Percentiles rank a stretch among this genome's conserved stretches.
phyloP scores from a whole-genome alignment of 2,888 invertebrate genomes.

The Tetranychus piercei region DNA sequence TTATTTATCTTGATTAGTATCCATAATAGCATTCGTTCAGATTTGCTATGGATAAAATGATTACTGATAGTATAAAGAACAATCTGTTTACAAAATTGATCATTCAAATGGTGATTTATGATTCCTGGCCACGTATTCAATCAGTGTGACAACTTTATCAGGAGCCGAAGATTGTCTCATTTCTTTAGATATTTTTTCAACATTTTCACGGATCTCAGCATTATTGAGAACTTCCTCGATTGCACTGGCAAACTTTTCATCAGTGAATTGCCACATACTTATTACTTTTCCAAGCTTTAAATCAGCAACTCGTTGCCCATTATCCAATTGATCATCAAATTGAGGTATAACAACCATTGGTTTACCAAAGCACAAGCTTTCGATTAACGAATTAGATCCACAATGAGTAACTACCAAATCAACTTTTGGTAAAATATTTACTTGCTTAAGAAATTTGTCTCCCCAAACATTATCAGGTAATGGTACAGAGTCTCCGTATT shows the following conservation, averaged over 20 bases:
- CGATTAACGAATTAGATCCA: slow-evolving; percentile 16
- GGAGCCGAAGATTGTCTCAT: background rate
- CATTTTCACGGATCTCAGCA: background rate
- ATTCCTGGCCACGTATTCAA: background rate
- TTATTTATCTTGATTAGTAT: too few relatives aligned
- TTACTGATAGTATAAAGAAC: too few relatives aligned
- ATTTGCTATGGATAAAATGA: too few relatives aligned
- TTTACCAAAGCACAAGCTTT: slow-evolving; percentile 15
- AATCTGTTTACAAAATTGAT: background rate
- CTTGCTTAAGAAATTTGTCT: slow-evolving; percentile 13
- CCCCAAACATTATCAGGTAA: slow-evolving; percentile 21
- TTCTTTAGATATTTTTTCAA: background rate
- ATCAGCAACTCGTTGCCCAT: slow-evolving; percentile 16
- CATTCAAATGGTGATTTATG: background rate
- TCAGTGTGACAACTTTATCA: background rate
- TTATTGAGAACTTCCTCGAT: background rate
- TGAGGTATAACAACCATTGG: slow-evolving; percentile 15
- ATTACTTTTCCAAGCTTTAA: background rate
- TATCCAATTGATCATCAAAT: slow-evolving; percentile 18
- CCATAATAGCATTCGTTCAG: too few relatives aligned
- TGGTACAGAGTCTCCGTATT: slow-evolving; percentile 9
- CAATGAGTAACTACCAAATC: slow-evolving; percentile 19
- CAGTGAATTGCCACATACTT: background rate
- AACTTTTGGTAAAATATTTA: slow-evolving; percentile 8
- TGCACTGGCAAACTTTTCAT: background rate